These are phyloP conservation scores for Dione juno DNA, from an alignment of 2,888 invertebrate genomes.

Conservation along the genomic window DNA sequence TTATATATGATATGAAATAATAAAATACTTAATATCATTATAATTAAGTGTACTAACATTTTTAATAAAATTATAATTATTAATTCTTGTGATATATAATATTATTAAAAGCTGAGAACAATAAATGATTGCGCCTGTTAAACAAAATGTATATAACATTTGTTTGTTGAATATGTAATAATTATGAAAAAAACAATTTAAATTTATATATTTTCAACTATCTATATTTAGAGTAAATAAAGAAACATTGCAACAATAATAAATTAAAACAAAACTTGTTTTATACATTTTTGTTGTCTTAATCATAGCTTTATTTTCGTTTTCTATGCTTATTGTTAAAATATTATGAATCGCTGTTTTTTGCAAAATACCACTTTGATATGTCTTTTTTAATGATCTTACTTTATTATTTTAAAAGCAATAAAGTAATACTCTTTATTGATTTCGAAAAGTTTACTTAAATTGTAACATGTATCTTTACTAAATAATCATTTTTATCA, in stretches of 20 bases:
- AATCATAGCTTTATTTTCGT: conserved; percentile 3
- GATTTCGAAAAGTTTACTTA: conserved; percentile 4
- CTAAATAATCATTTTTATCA: conserved; percentile 54
- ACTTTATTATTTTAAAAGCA: neutral
- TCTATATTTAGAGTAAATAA: too few species aligned
- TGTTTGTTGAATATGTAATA: neutral
- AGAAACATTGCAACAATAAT: too few species aligned
- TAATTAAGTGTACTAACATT: too few species aligned
- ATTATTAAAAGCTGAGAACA: neutral
- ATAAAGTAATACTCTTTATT: neutral
- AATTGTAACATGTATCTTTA: conserved; percentile 40
- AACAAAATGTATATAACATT: neutral
- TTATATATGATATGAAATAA: too few species aligned
- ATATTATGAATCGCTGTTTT: neutral
- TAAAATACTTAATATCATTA: too few species aligned
- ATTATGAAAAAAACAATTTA: neutral
- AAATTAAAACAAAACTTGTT: neutral
- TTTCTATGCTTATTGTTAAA: neutral
- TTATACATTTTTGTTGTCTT: neutral
- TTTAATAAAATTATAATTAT: too few species aligned
- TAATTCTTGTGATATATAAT: too few species aligned
- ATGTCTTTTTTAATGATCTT: neutral
- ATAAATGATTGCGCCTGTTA: neutral
- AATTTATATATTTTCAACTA: neutral
- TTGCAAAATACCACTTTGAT: neutral